Evolutionary conservation across 2,888 invertebrate species (phyloP).

Genomic region (Rhogogaster chlorosoma): DNA sequence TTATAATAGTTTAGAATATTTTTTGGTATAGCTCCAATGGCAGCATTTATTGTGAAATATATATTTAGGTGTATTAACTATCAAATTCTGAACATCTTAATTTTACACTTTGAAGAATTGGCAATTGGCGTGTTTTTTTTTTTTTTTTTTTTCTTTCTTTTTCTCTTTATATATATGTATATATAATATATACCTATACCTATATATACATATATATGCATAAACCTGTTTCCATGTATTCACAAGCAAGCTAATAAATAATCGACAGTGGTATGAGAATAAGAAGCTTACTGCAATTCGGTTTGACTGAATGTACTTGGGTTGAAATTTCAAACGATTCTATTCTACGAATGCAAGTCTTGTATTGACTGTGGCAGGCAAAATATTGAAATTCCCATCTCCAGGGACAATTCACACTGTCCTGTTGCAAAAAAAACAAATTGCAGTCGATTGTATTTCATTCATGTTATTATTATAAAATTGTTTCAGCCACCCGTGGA

Average conservation of each 20-base stretch:
- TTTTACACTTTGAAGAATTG: constrained; percentile 55
- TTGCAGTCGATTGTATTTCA: neutral
- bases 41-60: constrained; percentile 74
- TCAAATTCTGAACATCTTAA: constrained; percentile 56
- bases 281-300: neutral
- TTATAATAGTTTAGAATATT: constrained; percentile 75
- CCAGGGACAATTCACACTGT: neutral
- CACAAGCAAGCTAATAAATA: constrained; percentile 32
- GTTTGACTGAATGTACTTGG: neutral
- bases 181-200: too few relatives aligned
- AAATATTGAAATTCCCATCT: neutral
- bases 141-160: constrained; percentile 44
- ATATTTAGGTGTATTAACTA: constrained; percentile 62
- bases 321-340: neutral
- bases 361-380: neutral
- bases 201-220: too few relatives aligned
- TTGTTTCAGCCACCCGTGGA: constrained; percentile 23
- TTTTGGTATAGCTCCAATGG: constrained; percentile 73
- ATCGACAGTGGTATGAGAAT: constrained; percentile 29
- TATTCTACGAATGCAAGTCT: neutral
- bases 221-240: constrained; percentile 40
- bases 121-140: constrained; percentile 41
- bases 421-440: neutral
- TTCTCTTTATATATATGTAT: constrained; percentile 32
- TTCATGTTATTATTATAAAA: constrained; percentile 11